Evolutionary conservation across 2,888 invertebrate genomes (phyloP), one percentile per base, ranked within the genome.

Genomic region (Chrysodeixis includens): DNA sequence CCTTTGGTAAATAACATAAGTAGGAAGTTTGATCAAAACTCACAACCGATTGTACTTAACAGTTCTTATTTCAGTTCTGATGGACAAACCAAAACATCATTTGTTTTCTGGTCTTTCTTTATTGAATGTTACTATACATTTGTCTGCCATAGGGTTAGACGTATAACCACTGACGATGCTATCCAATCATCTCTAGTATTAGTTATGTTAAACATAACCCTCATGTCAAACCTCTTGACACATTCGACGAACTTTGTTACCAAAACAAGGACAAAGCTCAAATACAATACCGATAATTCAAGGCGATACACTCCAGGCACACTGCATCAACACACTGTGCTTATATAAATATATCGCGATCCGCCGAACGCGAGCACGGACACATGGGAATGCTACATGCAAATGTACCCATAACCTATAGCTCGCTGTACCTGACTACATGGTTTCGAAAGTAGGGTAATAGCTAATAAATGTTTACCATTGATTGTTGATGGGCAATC

Each of bases 311-410:
- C 46, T 46, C 16, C 46, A 40, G n/a, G 44, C 44, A 49, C 18
- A 20, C 46, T 49, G 20, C 46, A 49, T 46, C 16, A 46, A 46
- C 10, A 20, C 14, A 40, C 20, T 20, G 10, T 20, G 16, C 44
- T 16, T 44, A 44, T n/a, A n/a, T 44, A 44, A 16, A 44, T 35
- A 35, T 14, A 12, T 12, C 14, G 35, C 35, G 35, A 35, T 4
- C 14, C 18, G 18, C 35, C 14, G 10, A 35, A 35, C 35, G 35
- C 14, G 46, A 46, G 46, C 18, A 46, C 46, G 46, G 46, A 20
- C 46, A 49, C 46, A 49, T 49, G 18, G 46, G 46, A 46, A 20
- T 16, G 46, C 46, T 20, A 49, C 46, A 49, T 20, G 46, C 46
- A 49, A 49, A 49, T 46, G 18, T 46, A 46, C 9, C 26, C 6